A percentile compares a stretch with the other conserved stretches of the same genome.
Conservation (phyloP, 2,113 vertebrate genomes). For the Varanus komodoensis region DNA sequence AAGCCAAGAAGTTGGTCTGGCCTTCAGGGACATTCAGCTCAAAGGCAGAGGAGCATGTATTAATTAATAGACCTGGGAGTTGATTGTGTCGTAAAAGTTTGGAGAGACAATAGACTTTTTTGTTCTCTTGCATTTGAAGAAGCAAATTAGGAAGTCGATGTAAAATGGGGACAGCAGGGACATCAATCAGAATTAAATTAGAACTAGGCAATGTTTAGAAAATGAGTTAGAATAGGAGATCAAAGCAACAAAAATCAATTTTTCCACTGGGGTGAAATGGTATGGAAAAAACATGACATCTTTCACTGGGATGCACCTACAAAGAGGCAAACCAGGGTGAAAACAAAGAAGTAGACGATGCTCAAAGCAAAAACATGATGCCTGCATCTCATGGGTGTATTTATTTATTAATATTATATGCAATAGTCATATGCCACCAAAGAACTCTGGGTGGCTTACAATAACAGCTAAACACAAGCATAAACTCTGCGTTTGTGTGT, state of each 20-base stretch:
- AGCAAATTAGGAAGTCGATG: background rate
- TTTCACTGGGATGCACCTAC: background rate
- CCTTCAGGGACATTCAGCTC: background rate
- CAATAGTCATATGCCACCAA: background rate
- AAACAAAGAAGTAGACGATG: background rate
- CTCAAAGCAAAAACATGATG: background rate
- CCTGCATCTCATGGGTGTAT: background rate
- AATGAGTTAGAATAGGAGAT: background rate
- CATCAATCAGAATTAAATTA: background rate
- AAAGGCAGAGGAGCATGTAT: background rate
- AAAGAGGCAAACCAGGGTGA: background rate
- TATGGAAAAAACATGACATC: background rate
- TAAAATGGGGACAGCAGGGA: no score
- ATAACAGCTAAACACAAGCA: background rate
- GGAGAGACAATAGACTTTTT: background rate
- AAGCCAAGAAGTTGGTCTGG: background rate
- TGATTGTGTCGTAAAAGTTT: background rate
- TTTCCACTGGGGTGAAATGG: background rate
- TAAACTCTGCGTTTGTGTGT: background rate
- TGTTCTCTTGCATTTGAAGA: background rate
- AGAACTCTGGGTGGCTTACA: background rate
- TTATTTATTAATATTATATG: background rate
- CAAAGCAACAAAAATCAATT: background rate
- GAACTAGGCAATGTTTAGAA: background rate
- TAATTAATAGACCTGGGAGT: constrained; percentile 11